A percentile compares a stretch with the other conserved stretches of the same genome.
These are phyloP conservation scores for Arbacia lixula DNA, from an alignment of 53 echinoderm and acorn worm genomes.

Conservation along the genomic window DNA sequence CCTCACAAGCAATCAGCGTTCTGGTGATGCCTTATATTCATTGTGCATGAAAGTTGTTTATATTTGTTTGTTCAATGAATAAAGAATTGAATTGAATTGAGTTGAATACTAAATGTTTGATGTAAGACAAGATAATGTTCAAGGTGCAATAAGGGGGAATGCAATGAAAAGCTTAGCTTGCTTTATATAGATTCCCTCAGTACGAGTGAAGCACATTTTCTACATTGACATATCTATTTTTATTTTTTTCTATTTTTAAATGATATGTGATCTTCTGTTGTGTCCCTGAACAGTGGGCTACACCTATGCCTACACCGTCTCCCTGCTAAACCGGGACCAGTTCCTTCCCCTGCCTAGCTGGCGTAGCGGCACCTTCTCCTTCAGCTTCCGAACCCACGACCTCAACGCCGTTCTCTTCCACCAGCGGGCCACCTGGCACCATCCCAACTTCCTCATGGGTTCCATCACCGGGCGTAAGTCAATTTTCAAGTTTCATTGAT, in stretches of 20 bases:
- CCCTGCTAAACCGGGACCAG: constrained; percentile 25
- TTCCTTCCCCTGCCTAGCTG: constrained; percentile 22
- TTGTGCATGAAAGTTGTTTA: too few species aligned
- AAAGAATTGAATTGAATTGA: too few species aligned
- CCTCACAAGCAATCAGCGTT: too few species aligned
- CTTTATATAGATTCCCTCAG: too few species aligned
- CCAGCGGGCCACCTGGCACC: constrained; percentile 25
- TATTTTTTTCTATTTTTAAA: neutral
- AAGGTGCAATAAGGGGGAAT: too few species aligned
- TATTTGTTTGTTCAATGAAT: too few species aligned
- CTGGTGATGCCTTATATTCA: too few species aligned
- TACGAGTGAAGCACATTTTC: too few species aligned
- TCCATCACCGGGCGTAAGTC: constrained; percentile 52
- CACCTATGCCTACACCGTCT: constrained; percentile 42
- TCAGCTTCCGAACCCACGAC: constrained; percentile 56
- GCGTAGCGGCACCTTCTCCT: constrained; percentile 34
- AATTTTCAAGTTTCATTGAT: too few species aligned
- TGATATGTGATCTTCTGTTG: neutral
- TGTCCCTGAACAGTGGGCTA: constrained; percentile 30
- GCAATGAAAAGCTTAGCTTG: too few species aligned
- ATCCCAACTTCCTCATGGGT: constrained; percentile 52
- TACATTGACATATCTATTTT: neutral
- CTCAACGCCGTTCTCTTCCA: constrained; percentile 45
- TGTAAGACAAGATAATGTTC: too few species aligned
- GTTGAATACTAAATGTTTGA: too few species aligned